Conservation (phyloP, 2,888 invertebrate species). For the Chalcis sispes region DNA sequence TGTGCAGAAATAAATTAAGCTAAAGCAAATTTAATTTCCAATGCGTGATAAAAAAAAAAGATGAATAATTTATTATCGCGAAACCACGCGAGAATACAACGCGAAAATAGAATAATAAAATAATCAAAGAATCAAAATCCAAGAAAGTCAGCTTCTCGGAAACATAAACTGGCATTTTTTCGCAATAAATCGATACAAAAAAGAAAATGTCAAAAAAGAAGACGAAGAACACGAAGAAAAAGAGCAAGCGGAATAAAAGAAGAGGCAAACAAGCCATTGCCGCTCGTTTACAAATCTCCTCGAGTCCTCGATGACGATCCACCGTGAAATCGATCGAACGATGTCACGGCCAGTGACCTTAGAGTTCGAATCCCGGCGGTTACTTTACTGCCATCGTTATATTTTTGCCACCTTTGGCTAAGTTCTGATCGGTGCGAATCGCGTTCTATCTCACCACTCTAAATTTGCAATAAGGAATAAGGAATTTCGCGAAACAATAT, state of each 20-base stretch:
- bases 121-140: conserved; percentile 10
- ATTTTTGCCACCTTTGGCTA: conserved; percentile 20
- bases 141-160: conserved; percentile 40
- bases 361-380: conserved; percentile 8
- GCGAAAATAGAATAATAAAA: neutral
- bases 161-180: conserved; percentile 33
- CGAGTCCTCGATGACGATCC: conserved; percentile 38
- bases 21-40: too few species aligned
- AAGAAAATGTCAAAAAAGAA: neutral
- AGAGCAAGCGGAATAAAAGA: neutral
- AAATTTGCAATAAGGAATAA: too few species aligned
- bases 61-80: conserved; percentile 34
- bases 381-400: conserved; percentile 15
- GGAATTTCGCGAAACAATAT: too few species aligned
- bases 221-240: neutral
- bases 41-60: neutral
- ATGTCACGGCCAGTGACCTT: conserved; percentile 50
- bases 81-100: neutral
- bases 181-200: neutral
- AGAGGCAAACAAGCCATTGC: neutral
- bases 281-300: neutral
- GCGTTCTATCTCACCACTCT: too few species aligned
- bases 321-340: conserved; percentile 60
- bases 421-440: conserved; percentile 52
- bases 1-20: too few species aligned